These are phyloP conservation scores for Gymnarchus niloticus DNA, from an alignment of 2,113 vertebrate genomes.

Conservation along the genomic window DNA sequence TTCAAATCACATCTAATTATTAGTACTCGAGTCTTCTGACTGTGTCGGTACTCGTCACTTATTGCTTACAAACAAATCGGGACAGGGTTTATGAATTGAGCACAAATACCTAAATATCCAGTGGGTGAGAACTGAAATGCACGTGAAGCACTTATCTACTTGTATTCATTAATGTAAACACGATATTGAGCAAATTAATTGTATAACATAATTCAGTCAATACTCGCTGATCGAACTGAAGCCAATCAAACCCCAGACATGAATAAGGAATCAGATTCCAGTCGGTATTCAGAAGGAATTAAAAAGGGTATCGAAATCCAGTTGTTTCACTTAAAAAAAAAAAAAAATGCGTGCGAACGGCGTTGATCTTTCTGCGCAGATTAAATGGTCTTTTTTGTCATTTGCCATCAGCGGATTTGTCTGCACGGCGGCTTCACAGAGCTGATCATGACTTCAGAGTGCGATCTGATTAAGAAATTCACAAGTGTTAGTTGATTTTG, in stretches of 20 bases:
- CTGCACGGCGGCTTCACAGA: conserved; percentile 23
- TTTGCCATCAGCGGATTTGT: conserved; percentile 3
- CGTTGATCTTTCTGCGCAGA: neutral
- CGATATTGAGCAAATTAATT: neutral
- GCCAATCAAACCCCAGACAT: neutral
- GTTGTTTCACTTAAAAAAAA: neutral
- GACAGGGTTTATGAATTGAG: neutral
- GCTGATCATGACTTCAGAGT: no score
- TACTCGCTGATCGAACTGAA: neutral
- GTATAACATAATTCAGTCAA: neutral
- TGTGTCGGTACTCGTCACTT: neutral
- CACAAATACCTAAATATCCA: neutral
- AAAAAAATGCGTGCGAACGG: neutral
- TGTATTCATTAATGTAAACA: neutral
- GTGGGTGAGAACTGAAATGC: neutral
- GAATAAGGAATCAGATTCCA: neutral
- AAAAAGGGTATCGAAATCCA: neutral
- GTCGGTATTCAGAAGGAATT: neutral
- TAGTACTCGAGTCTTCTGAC: neutral
- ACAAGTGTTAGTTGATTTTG: neutral
- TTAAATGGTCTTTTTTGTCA: neutral
- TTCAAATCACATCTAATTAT: neutral
- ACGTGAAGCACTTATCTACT: neutral
- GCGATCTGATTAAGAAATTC: conserved; percentile 13
- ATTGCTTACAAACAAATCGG: neutral